phyloP scores from a whole-genome alignment of 2,888 invertebrate species.

The Drosophila buzzatii region DNA sequence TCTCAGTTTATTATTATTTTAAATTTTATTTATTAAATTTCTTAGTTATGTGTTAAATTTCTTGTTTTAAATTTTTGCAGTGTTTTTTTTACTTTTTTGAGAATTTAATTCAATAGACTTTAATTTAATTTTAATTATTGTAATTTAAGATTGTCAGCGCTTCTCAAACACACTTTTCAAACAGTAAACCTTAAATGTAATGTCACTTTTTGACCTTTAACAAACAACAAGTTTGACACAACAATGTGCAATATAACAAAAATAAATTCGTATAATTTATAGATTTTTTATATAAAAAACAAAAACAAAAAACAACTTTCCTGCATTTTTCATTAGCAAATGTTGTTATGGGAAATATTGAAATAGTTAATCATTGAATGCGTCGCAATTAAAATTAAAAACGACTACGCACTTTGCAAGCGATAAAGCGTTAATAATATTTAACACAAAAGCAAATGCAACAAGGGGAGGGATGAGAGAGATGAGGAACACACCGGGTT shows the following conservation, averaged over 20 bases:
- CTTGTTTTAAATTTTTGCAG: neutral
- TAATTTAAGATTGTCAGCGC: conserved; percentile 2
- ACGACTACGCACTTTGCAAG: conserved; percentile 10
- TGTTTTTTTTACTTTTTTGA: neutral
- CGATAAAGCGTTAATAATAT: conserved; percentile 21
- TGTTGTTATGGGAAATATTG: conserved; percentile 19
- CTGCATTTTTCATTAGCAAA: conserved; percentile 39
- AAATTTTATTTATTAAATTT: neutral
- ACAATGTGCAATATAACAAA: conserved; percentile 52
- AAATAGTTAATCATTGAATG: conserved; percentile 47
- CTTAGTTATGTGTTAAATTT: neutral
- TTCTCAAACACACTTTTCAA: conserved; percentile 13
- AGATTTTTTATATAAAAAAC: conserved; percentile 1
- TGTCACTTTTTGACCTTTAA: conserved; percentile 12
- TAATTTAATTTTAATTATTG: neutral
- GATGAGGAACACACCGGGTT: neutral
- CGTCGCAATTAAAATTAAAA: conserved; percentile 17
- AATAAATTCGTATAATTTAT: conserved; percentile 28
- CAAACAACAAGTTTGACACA: conserved; percentile 37
- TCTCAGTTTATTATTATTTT: neutral
- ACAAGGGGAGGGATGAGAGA: neutral
- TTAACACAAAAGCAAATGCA: neutral
- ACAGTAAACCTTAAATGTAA: conserved; percentile 23
- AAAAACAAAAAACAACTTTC: conserved; percentile 14
- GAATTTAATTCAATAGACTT: neutral